Conservation (phyloP, 2,113 vertebrate species). For the Edolisoma coerulescens region DNA sequence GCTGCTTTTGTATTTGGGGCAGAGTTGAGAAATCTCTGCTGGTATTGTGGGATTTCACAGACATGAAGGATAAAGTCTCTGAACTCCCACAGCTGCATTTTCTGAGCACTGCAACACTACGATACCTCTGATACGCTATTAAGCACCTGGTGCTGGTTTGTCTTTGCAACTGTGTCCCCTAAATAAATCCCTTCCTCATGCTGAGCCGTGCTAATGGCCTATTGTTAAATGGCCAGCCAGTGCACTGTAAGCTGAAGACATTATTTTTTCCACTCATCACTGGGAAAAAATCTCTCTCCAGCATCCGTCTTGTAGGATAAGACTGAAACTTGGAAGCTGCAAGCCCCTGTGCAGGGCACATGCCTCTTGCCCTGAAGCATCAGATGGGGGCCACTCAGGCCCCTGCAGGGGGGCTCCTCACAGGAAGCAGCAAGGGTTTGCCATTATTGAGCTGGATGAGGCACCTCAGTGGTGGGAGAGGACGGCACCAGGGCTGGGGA, state of each 20-base stretch:
- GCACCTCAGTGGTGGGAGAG: background rate
- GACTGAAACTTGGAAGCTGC: background rate
- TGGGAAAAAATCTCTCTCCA: background rate
- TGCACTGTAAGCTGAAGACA: background rate
- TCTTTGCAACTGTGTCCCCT: constrained; percentile 1
- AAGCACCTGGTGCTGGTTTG: constrained; percentile 39
- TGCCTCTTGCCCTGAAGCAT: background rate
- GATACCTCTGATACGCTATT: constrained; percentile 24
- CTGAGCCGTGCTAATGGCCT: constrained; percentile 6
- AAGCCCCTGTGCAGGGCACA: background rate
- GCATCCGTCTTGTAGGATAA: background rate
- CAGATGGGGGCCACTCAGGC: fast-evolving
- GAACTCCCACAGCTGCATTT: constrained; percentile 33
- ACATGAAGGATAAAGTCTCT: constrained; percentile 26
- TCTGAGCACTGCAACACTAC: background rate
- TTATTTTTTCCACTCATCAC: background rate
- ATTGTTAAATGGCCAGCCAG: constrained; percentile 3
- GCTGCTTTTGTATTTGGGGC: background rate
- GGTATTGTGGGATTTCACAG: constrained; percentile 15
- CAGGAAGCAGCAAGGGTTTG: fast-evolving
- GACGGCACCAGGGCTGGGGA: background rate
- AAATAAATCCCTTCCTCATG: constrained; percentile 38
- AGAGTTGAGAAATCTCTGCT: constrained; percentile 1
- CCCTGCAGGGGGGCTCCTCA: background rate
- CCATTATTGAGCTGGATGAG: background rate